These are phyloP conservation scores for Drosophila saltans DNA, from an alignment of 1,140 invertebrate species.

Conservation along the genomic window DNA sequence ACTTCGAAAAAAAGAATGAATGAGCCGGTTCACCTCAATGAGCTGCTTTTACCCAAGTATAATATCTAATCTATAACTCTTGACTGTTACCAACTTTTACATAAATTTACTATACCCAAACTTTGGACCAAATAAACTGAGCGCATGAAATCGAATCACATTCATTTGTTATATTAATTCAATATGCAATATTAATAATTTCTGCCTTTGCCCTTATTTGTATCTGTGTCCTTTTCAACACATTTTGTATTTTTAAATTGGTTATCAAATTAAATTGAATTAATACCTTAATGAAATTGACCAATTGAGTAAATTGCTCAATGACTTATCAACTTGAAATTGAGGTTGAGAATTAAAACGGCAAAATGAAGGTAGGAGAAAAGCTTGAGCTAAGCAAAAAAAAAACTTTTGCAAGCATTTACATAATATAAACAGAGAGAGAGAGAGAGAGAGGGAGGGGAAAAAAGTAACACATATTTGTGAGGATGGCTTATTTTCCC, in stretches of 20 bases:
- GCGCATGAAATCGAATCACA: slow-evolving; percentile 31
- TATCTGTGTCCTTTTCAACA: background rate
- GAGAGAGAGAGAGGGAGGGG: background rate
- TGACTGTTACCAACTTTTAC: background rate
- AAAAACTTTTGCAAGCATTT: background rate
- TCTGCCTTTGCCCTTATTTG: slow-evolving; percentile 19
- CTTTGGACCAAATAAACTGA: background rate
- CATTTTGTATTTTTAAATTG: slow-evolving; percentile 61
- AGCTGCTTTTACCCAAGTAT: too few relatives aligned
- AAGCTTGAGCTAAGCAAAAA: slow-evolving; percentile 25
- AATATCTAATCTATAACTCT: too few relatives aligned
- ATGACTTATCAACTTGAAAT: background rate
- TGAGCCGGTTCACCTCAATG: too few relatives aligned
- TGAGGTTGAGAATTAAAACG: slow-evolving; percentile 10
- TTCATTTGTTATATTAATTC: slow-evolving; percentile 74
- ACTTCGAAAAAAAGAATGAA: too few relatives aligned
- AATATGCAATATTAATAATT: slow-evolving; percentile 46
- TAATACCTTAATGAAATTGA: slow-evolving; percentile 24
- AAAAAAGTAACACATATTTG: slow-evolving; percentile 12
- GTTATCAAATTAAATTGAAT: slow-evolving; percentile 73
- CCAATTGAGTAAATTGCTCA: background rate
- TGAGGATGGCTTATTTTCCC: slow-evolving; percentile 28
- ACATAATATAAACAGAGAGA: slow-evolving; percentile 8
- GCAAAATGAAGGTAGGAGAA: background rate
- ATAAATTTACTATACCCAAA: background rate